Conservation (phyloP, 2,113 vertebrate genomes). For the Glareola pratincola region DNA sequence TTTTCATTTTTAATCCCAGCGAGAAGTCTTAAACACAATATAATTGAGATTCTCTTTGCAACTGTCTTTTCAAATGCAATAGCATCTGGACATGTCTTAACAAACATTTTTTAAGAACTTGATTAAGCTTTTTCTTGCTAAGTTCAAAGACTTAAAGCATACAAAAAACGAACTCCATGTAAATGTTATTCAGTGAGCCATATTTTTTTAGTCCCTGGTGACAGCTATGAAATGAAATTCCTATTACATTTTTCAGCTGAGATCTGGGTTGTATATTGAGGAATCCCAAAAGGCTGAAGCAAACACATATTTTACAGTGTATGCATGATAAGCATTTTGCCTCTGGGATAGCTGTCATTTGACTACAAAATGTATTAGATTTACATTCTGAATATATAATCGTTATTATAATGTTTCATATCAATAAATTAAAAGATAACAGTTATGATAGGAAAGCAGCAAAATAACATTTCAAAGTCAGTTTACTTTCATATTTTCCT, state of each 20-base stretch:
- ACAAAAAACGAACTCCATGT: not conserved
- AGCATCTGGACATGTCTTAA: not conserved
- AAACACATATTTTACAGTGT: slow-evolving; percentile 7
- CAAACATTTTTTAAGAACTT: not conserved
- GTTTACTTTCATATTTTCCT: not conserved
- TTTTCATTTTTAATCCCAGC: not conserved
- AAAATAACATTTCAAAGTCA: not conserved
- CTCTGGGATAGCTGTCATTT: not conserved
- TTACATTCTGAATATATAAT: slow-evolving; percentile 33
- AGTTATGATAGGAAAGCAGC: not conserved
- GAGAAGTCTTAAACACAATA: not conserved
- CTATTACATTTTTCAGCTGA: slow-evolving; percentile 3
- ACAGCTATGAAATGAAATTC: slow-evolving; percentile 32
- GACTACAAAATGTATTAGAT: not conserved
- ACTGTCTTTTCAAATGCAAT: not conserved
- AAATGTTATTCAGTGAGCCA: not conserved
- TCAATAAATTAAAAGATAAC: not conserved
- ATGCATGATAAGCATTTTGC: slow-evolving; percentile 27
- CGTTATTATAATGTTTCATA: not conserved
- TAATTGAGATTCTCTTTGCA: not conserved
- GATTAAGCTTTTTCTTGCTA: not conserved
- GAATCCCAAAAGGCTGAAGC: slow-evolving; percentile 6
- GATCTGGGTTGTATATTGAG: not conserved
- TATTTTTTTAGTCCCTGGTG: not conserved
- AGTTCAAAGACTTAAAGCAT: slow-evolving; percentile 3